Evolutionary conservation across 2,888 invertebrate species (phyloP), one percentile per base, ranked within the genome.

Genomic region (Cremastobaeus sp.): DNA sequence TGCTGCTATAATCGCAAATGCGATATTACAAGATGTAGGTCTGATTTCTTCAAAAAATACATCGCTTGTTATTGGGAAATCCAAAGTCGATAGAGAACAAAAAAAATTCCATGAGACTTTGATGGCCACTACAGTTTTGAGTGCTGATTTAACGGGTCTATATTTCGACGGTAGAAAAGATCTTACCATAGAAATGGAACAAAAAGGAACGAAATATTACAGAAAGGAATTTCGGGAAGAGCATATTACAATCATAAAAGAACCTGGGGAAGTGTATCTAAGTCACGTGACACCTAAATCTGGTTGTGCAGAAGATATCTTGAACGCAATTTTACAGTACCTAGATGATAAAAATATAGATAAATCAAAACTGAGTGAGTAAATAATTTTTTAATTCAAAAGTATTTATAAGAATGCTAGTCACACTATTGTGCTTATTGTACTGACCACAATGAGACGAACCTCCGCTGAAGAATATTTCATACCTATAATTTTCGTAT

Each of bases 281-380:
- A 32, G 32, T 32, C 32, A 32, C 32, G 32, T 32, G 32, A 32
- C 32, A 32, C 32, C 32, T 32, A 32, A 5, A 32, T 32, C 32
- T 32, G 32, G 32, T 11, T 8, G 32, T 32, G 32, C 32, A 32
- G n/a, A 3, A 32, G 32, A 32, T 32, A 32, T 32, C 5, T 32
- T 32, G n/a, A 32, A 32, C 32, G 32, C 32, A 5, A 32, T 32
- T 32, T 32, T 32, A 32, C 8, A 32, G 32, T 32, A 32, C 32
- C 32, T 32, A 3, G n/a, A 4, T 8, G 3, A 32, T 3, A n/a
- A 32, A 32, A 32, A 32, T 32, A 32, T 32, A 4, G 32, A 32
- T 8, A 32, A 5, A 32, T 32, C 32, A n/a, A 32, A 32, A 32
- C 11, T 32, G n/a, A 32, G 32, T 32, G n/a, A 32, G 32, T 32